Percentiles rank a stretch among this genome's conserved stretches.
phyloP scores from a whole-genome alignment of 2,113 vertebrate species.

The Rafetus swinhoei region DNA sequence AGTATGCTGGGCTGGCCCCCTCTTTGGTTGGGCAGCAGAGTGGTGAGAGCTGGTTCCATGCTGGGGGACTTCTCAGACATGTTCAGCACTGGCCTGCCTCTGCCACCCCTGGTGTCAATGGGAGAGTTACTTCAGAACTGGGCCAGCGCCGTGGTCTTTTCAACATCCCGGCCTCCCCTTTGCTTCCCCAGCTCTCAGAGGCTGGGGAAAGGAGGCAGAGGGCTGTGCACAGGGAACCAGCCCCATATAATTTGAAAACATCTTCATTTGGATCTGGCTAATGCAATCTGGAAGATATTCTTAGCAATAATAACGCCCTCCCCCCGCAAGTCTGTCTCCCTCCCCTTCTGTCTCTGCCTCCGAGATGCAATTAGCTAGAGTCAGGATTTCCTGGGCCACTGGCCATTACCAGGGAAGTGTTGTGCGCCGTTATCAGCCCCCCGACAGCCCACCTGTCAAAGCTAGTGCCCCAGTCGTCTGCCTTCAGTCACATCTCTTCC shows the following conservation, averaged over 20 bases:
- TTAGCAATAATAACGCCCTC: slow-evolving; percentile 6
- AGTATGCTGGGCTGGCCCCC: no score
- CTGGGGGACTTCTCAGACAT: no score
- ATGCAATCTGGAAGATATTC: neutral
- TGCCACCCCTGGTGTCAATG: neutral
- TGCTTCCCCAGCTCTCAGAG: fast-evolving
- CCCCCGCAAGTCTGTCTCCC: neutral
- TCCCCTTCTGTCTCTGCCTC: neutral
- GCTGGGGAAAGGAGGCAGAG: neutral
- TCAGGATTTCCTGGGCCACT: fast-evolving
- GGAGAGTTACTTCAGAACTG: neutral
- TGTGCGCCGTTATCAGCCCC: neutral
- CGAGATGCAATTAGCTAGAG: neutral
- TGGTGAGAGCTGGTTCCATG: no score
- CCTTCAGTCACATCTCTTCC: neutral
- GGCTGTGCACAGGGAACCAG: fast-evolving
- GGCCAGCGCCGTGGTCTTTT: neutral
- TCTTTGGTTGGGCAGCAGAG: no score
- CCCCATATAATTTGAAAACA: neutral
- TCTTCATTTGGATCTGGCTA: neutral
- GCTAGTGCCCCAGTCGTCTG: neutral
- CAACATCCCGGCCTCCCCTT: neutral
- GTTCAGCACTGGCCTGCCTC: neutral
- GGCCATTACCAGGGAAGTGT: neutral
- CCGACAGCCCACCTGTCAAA: fast-evolving